Evolutionary conservation across 2,888 invertebrate species (phyloP).

Genomic region (Chrysodeixis includens): DNA sequence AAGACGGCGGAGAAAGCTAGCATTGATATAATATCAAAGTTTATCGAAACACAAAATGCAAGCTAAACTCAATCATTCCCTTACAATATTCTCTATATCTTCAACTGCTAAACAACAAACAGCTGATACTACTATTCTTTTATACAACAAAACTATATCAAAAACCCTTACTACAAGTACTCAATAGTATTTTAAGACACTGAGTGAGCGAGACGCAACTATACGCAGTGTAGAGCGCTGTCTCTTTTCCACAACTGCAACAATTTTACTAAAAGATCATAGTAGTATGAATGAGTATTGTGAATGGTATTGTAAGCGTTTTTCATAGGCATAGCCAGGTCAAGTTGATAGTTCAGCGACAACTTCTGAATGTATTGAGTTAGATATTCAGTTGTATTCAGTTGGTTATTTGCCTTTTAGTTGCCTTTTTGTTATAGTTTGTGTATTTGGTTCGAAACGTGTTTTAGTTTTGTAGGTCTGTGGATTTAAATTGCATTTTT

Average conservation of each 20-base stretch:
- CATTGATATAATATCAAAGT: background rate
- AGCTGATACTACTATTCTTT: slow-evolving; percentile 8
- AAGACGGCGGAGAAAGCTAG: too few relatives aligned
- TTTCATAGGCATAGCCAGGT: background rate
- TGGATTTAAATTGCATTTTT: too few relatives aligned
- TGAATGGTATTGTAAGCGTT: slow-evolving; percentile 6
- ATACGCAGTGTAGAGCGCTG: too few relatives aligned
- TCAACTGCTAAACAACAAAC: slow-evolving; percentile 9
- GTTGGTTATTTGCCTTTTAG: too few relatives aligned
- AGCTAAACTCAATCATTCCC: slow-evolving; percentile 15
- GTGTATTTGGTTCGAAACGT: too few relatives aligned
- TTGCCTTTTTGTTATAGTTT: too few relatives aligned
- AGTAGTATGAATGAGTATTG: slow-evolving; percentile 8
- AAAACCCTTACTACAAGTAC: too few relatives aligned
- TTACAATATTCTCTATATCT: slow-evolving; percentile 25
- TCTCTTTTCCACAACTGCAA: too few relatives aligned
- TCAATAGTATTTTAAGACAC: too few relatives aligned
- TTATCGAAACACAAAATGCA: slow-evolving; percentile 20
- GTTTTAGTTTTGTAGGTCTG: too few relatives aligned
- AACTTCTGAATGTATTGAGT: background rate
- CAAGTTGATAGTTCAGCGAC: background rate
- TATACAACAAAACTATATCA: background rate
- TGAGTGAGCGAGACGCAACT: too few relatives aligned
- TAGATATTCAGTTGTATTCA: background rate
- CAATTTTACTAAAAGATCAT: too few relatives aligned